These are phyloP conservation scores for Porites rus DNA, from an alignment of 92 coral and sea anemone genomes.

Conservation along the genomic window DNA sequence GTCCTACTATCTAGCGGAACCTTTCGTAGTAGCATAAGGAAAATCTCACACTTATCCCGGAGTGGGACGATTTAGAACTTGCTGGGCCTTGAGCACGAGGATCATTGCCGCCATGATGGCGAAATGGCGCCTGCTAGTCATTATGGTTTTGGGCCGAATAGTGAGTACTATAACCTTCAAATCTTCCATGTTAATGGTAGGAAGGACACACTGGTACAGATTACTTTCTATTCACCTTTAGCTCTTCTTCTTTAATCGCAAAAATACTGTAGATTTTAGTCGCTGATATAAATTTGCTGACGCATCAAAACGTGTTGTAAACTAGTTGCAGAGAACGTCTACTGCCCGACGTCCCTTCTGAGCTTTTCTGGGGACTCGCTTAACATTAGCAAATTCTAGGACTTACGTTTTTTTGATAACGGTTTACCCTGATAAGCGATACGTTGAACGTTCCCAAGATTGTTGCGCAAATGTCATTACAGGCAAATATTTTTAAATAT, in stretches of 20 bases:
- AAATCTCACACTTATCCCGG: too few species aligned
- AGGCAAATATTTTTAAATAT: not conserved
- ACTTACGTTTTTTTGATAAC: too few species aligned
- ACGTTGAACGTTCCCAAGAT: too few species aligned
- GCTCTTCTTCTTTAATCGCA: not conserved
- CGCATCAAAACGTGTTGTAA: too few species aligned
- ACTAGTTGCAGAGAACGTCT: too few species aligned
- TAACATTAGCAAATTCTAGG: too few species aligned
- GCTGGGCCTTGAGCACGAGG: not conserved
- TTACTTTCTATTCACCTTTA: not conserved
- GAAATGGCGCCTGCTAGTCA: not conserved
- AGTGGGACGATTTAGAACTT: too few species aligned
- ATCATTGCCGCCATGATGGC: not conserved
- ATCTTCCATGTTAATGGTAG: not conserved
- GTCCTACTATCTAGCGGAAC: too few species aligned
- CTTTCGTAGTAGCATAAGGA: too few species aligned
- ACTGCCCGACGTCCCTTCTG: too few species aligned
- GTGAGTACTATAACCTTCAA: not conserved
- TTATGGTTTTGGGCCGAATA: not conserved
- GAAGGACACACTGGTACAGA: not conserved
- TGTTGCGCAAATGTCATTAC: not conserved
- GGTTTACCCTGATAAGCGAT: too few species aligned
- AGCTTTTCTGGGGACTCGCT: too few species aligned
- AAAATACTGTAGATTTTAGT: not conserved
- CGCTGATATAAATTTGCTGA: not conserved